Base-by-base conservation (phyloP, 1,140 invertebrate genomes). In the Scaptomyza montana region DNA sequence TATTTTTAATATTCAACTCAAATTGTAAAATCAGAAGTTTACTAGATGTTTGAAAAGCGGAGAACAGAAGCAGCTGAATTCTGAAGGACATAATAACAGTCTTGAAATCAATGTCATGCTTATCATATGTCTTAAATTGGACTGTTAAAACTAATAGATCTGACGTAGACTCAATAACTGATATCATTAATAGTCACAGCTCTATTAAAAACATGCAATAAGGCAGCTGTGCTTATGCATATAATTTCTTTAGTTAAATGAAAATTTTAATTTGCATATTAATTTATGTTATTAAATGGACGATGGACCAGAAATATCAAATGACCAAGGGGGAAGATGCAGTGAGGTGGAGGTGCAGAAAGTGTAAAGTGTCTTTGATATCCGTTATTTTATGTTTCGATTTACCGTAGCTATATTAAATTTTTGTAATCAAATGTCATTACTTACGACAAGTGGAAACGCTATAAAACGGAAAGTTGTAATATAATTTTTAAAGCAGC, bases 391-490 rank as follows among this genome's bases (percentile, higher is more conserved):
- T 45, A 55, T 47, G 76, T 51, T 43, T 65, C 50, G 65, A 63
- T 69, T 72, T 61, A 53, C 62, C 50, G 43, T 66, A 33, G 69
- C 64, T 51, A 36, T 70, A 67, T 77, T 68, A 75, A 74, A 69
- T 77, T 74, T 64, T 79, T 78, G 78, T 87, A 78, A 86, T 86
- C 87, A 86, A 86, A 78, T 76, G 81, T 76, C 78, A 87, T 86
- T 86, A n/a, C n/a, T n/a, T n/a, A n/a, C n/a, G n/a, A n/a, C n/a
- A n/a, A n/a, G n/a, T n/a, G n/a, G n/a, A n/a, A n/a, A n/a, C n/a
- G n/a, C n/a, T n/a, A n/a, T n/a, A n/a, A n/a, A n/a, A n/a, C n/a
- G n/a, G n/a, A n/a, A n/a, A n/a, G n/a, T n/a, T n/a, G n/a, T n/a
- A n/a, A n/a, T n/a, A n/a, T n/a, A n/a, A n/a, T n/a, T n/a, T n/a